These are phyloP conservation scores for Tethea ocularis DNA, from an alignment of 2,888 invertebrate genomes.

Conservation along the genomic window DNA sequence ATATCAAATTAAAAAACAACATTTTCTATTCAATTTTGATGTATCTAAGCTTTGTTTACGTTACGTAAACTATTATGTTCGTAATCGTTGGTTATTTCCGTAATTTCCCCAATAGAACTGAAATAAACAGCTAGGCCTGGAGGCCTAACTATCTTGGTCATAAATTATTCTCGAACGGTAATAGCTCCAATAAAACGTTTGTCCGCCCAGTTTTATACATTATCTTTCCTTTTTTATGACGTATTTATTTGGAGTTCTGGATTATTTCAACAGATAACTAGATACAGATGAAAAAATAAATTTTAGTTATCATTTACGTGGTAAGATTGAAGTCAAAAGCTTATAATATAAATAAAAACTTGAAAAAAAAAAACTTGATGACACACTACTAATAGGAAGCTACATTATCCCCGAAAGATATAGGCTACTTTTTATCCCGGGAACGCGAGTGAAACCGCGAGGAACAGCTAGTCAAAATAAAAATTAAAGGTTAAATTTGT, in stretches of 20 bases:
- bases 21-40: neutral
- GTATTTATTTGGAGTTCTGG: conserved; percentile 14
- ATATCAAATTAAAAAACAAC: too few species aligned
- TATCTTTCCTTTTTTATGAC: conserved; percentile 16
- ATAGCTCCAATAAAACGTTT: conserved; percentile 40
- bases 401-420: too few species aligned
- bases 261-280: neutral
- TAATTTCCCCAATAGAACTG: conserved; percentile 25
- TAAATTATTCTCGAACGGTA: conserved; percentile 43
- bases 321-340: neutral
- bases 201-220: conserved; percentile 27
- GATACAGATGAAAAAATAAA: neutral
- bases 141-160: conserved; percentile 33
- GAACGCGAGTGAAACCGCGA: too few species aligned
- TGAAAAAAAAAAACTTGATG: too few species aligned
- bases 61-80: neutral
- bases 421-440: too few species aligned
- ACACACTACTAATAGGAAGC: too few species aligned
- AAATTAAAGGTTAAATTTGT: too few species aligned
- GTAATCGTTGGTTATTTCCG: conserved; percentile 20
- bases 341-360: too few species aligned
- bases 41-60: neutral
- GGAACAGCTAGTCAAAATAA: too few species aligned
- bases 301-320: neutral
- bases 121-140: conserved; percentile 25